Conservation (phyloP, 2,797 vertebrate species). For the Eulemur mongoz region DNA sequence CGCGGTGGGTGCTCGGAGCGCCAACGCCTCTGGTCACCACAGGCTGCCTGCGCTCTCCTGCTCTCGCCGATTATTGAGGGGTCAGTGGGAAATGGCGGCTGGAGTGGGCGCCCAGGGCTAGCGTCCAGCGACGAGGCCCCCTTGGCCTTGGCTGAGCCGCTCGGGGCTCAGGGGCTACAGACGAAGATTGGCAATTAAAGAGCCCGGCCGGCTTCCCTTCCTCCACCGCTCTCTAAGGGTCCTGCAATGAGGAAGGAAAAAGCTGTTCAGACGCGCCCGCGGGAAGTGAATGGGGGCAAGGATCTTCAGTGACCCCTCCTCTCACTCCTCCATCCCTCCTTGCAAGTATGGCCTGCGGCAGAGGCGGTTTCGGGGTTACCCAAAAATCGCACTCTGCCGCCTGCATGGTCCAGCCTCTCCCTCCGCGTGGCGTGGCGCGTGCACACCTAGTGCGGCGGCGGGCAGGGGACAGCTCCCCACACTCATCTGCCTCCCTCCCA, state of each 20-base stretch:
- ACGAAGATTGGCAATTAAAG: background rate
- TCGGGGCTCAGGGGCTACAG: background rate
- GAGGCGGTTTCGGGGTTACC: rapidly evolving
- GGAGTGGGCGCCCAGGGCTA: background rate
- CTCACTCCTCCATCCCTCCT: rapidly evolving
- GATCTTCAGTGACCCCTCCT: background rate
- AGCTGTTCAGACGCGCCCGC: background rate
- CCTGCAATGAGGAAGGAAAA: background rate
- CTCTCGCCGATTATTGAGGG: background rate
- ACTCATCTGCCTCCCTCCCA: conserved; percentile 12
- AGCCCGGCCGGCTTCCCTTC: background rate
- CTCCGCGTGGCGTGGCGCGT: rapidly evolving
- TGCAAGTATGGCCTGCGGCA: background rate
- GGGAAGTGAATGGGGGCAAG: background rate
- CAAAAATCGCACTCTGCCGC: rapidly evolving
- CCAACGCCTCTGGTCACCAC: background rate
- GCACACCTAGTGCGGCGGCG: rapidly evolving
- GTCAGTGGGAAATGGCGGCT: background rate
- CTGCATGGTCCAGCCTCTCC: background rate
- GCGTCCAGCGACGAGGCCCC: background rate
- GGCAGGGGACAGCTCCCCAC: background rate
- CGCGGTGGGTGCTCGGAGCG: background rate
- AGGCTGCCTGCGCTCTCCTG: background rate
- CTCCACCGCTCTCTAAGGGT: background rate
- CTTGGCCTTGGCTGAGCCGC: background rate